Evolutionary conservation across 2,797 vertebrate species (phyloP).

Genomic region (Rhabdophis nuchalis): DNA sequence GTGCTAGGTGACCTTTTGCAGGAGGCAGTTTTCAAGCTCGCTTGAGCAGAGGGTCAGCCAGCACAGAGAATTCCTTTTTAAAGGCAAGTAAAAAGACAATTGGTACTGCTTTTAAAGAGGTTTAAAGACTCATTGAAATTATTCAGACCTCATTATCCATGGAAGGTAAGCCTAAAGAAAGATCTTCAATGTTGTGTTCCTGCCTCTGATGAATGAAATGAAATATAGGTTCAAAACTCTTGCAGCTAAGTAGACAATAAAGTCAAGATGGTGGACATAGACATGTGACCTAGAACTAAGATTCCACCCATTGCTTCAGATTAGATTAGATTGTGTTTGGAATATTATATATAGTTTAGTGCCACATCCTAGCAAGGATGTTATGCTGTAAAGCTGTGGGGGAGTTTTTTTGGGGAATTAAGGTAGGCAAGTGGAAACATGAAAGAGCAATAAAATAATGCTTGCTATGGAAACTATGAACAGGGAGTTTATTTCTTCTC

Average conservation of each 20-base stretch:
- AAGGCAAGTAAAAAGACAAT: neutral
- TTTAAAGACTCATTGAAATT: neutral
- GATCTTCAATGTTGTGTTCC: neutral
- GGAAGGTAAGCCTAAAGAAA: neutral
- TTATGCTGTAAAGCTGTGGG: neutral
- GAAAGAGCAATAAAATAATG: no score
- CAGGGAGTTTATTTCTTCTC: neutral
- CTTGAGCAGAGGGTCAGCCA: neutral
- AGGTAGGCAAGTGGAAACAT: neutral
- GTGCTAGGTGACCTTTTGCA: slow-evolving; percentile 8
- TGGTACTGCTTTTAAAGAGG: neutral
- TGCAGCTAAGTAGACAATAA: neutral
- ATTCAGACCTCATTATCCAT: neutral
- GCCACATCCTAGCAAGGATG: no score
- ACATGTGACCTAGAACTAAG: neutral
- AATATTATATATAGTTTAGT: no score
- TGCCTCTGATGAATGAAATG: neutral
- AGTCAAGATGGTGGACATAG: neutral
- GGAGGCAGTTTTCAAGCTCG: neutral
- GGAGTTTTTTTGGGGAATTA: neutral
- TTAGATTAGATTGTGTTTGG: no score
- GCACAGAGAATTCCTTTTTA: neutral
- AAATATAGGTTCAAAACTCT: neutral
- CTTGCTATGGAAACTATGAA: neutral
- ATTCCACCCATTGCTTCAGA: no score